These are phyloP conservation scores for Chymomyza procnemis DNA, from an alignment of 2,888 invertebrate genomes.

Conservation along the genomic window DNA sequence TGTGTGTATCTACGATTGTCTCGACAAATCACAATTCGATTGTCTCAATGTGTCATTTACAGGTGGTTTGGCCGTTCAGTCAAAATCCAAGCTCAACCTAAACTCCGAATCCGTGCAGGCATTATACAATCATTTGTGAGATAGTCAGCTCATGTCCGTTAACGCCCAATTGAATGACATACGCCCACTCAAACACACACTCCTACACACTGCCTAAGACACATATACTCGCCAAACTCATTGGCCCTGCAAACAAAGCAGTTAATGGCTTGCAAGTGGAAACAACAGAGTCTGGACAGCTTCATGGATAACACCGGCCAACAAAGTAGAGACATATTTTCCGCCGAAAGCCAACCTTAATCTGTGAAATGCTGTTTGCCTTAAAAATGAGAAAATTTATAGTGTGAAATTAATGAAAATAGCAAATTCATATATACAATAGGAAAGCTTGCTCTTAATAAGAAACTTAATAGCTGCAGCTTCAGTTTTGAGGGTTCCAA, in stretches of 20 bases:
- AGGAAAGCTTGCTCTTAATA: too few species aligned
- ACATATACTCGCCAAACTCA: too few species aligned
- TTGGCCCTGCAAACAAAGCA: constrained; percentile 31
- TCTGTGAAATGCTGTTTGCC: too few species aligned
- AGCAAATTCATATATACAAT: too few species aligned
- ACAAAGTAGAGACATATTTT: too few species aligned
- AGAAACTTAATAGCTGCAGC: too few species aligned
- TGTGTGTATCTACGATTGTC: neutral
- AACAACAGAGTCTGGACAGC: constrained; percentile 24
- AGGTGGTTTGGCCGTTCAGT: constrained; percentile 30
- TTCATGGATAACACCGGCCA: neutral
- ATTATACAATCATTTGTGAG: constrained; percentile 65
- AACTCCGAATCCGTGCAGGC: constrained; percentile 12
- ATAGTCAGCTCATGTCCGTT: neutral
- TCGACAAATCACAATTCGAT: constrained; percentile 70
- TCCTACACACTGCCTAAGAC: too few species aligned
- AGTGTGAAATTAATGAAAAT: too few species aligned
- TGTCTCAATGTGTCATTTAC: constrained; percentile 71
- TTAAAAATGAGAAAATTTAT: too few species aligned
- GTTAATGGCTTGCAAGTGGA: constrained; percentile 48
- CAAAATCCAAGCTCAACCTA: constrained; percentile 1
- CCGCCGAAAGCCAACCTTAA: too few species aligned
- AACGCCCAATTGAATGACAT: neutral
- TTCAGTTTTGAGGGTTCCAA: too few species aligned
- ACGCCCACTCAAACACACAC: neutral